phyloP scores from a whole-genome alignment of 2,797 vertebrate species.

The Monodelphis domestica region DNA sequence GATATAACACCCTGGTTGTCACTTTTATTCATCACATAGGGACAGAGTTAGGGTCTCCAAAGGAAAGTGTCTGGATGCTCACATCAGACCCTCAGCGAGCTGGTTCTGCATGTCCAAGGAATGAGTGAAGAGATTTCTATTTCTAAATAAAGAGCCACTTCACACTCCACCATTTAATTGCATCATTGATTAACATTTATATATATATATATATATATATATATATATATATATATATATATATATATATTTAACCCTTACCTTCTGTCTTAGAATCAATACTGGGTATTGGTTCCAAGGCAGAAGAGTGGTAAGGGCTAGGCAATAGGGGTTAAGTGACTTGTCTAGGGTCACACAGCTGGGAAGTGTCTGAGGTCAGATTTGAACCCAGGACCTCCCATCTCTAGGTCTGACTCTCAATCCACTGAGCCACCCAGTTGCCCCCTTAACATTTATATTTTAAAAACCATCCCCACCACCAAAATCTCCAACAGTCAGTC shows the following conservation, averaged over 20 bases:
- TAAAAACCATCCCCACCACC: not conserved
- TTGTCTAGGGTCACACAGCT: no score
- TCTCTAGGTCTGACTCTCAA: no score
- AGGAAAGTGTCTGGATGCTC: not conserved
- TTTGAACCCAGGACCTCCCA: no score
- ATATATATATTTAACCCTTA: no score
- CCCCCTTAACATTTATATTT: slow-evolving; percentile 35
- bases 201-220: no score
- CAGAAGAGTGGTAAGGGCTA: no score
- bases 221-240: no score
- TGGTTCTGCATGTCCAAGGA: not conserved
- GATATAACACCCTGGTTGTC: not conserved
- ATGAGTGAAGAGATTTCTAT: not conserved
- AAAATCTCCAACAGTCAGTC: not conserved
- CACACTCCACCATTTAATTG: slow-evolving; percentile 1
- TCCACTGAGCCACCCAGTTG: no score
- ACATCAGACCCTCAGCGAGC: not conserved
- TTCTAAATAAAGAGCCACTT: slow-evolving; percentile 28
- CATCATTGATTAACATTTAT: slow-evolving; percentile 12
- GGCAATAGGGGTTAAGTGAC: no score
- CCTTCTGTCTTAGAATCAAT: no score
- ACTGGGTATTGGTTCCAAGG: no score
- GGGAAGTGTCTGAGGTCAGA: no score
- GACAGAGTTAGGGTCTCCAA: not conserved
- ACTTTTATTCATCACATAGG: not conserved